Conservation (phyloP, 2,888 invertebrate genomes). For the Nycteola revayana region DNA sequence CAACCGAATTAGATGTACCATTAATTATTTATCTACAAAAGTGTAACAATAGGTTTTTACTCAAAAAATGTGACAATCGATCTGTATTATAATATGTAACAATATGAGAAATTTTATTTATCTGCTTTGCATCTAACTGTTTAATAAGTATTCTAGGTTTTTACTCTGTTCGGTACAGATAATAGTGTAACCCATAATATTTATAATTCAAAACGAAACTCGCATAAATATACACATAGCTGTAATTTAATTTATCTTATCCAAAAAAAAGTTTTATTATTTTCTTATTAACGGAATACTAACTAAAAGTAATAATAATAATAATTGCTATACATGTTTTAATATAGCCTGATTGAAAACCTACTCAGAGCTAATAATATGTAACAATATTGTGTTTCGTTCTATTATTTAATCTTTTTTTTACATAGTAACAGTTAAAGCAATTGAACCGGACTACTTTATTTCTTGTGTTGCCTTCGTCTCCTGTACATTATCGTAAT, state of each 20-base stretch:
- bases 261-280: too few relatives aligned
- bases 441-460: too few relatives aligned
- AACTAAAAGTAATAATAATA: neutral
- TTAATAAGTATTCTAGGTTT: conserved; percentile 50
- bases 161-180: conserved; percentile 56
- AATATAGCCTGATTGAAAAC: too few relatives aligned
- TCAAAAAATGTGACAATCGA: conserved; percentile 56
- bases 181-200: too few relatives aligned
- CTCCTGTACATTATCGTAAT: conserved; percentile 24
- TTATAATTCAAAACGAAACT: too few relatives aligned
- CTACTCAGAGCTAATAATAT: too few relatives aligned
- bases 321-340: too few relatives aligned
- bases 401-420: too few relatives aligned
- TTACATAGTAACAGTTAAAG: too few relatives aligned
- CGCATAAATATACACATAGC: too few relatives aligned
- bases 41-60: conserved; percentile 21
- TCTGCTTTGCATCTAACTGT: conserved; percentile 72
- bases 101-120: conserved; percentile 68
- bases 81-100: conserved; percentile 61
- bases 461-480: conserved; percentile 12
- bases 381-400: conserved; percentile 9
- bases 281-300: conserved; percentile 1
- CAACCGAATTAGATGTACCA: conserved; percentile 3
- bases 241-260: too few relatives aligned
- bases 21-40: conserved; percentile 6